Conservation (phyloP, 2,888 invertebrate species). For the Tinea trinotella region DNA sequence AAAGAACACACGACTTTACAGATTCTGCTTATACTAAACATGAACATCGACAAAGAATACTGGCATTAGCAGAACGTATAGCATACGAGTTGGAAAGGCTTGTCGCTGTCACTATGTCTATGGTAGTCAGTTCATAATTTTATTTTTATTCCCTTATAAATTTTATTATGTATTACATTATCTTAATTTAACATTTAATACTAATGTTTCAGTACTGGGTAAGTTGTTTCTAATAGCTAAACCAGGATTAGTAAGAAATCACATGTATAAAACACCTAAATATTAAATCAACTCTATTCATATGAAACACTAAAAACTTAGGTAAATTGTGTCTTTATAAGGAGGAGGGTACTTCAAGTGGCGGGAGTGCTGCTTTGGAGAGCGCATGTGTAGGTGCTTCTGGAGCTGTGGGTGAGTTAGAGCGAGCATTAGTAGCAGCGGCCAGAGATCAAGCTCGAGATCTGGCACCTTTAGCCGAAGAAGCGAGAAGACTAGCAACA, state of each 20-base stretch:
- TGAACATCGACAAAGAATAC: conserved; percentile 95
- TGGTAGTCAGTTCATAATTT: conserved; percentile 61
- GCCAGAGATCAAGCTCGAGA: conserved; percentile 63
- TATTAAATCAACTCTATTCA: too few species aligned
- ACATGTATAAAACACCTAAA: too few species aligned
- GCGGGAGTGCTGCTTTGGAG: conserved; percentile 59
- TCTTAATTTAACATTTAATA: too few species aligned
- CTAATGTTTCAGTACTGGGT: too few species aligned
- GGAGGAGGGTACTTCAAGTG: conserved; percentile 50
- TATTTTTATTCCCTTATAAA: too few species aligned
- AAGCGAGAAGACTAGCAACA: conserved; percentile 56
- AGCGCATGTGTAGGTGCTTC: conserved; percentile 78
- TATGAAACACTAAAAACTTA: too few species aligned
- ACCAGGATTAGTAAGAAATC: too few species aligned
- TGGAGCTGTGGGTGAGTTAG: conserved; percentile 88
- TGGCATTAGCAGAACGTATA: conserved; percentile 90
- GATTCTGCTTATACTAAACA: conserved; percentile 99
- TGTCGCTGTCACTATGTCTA: conserved; percentile 85
- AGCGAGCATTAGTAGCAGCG: conserved; percentile 81
- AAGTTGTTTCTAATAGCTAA: too few species aligned
- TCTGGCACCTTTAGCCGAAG: conserved; percentile 56
- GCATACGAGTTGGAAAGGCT: conserved; percentile 93
- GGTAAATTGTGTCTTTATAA: too few species aligned
- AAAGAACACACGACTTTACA: conserved; percentile 98
- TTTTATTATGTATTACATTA: too few species aligned